These are phyloP conservation scores for Heterodera carotae DNA, from an alignment of 1,140 invertebrate species.

Conservation along the genomic window DNA sequence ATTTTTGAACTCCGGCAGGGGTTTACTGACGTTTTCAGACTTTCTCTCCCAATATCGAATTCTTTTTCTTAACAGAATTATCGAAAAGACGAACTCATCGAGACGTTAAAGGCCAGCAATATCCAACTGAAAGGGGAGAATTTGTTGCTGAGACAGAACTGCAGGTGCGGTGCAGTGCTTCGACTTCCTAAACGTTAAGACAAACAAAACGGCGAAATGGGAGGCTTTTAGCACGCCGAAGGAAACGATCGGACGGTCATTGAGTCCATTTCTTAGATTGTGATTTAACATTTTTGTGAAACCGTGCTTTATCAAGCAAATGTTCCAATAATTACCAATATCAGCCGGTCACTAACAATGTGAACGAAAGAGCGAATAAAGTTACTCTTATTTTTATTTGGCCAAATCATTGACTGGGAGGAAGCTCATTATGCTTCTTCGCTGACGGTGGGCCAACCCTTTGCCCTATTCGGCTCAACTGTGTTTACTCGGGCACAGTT, in stretches of 20 bases:
- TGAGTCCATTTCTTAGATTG: background rate
- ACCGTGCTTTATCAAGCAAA: background rate
- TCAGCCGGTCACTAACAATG: background rate
- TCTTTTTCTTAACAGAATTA: background rate
- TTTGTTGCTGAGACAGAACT: constrained; percentile 22
- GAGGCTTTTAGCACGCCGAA: background rate
- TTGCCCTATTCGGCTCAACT: too few relatives aligned
- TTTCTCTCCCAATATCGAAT: too few relatives aligned
- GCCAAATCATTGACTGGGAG: too few relatives aligned
- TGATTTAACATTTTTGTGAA: background rate
- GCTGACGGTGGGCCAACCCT: too few relatives aligned
- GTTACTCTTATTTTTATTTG: too few relatives aligned
- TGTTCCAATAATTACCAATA: background rate
- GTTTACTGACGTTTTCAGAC: too few relatives aligned
- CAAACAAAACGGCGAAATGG: background rate
- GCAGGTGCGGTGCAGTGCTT: constrained; percentile 12
- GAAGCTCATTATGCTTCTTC: too few relatives aligned
- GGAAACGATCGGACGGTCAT: background rate
- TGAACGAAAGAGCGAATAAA: background rate
- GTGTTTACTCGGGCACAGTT: too few relatives aligned
- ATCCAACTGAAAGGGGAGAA: constrained; percentile 10
- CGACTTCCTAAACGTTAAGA: background rate
- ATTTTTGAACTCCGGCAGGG: too few relatives aligned
- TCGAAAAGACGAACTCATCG: constrained; percentile 15
- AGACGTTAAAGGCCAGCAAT: constrained; percentile 12